Conservation (phyloP, 2,113 vertebrate genomes). For the Zosterops hypoxanthus region DNA sequence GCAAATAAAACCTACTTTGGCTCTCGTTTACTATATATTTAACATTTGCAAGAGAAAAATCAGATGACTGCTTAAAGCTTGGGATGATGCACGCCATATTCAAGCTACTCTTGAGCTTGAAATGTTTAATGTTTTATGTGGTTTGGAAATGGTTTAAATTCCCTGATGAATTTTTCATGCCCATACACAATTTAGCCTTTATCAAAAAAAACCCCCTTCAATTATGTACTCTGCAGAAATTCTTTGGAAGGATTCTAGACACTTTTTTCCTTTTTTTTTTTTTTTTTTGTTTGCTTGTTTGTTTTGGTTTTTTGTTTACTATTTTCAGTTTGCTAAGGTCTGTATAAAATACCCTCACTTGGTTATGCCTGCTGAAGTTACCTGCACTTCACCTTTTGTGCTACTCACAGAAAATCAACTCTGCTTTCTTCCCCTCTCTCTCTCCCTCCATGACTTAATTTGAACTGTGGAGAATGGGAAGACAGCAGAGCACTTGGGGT, state of each 20-base stretch:
- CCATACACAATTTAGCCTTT: conserved; percentile 39
- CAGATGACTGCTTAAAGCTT: conserved; percentile 4
- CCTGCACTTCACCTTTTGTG: neutral
- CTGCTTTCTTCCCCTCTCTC: neutral
- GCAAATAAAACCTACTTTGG: neutral
- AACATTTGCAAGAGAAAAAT: conserved; percentile 35
- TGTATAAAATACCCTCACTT: neutral
- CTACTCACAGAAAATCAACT: conserved; percentile 36
- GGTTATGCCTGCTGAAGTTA: neutral
- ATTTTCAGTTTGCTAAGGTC: neutral
- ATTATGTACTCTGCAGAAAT: conserved; percentile 34
- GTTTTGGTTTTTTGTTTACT: neutral
- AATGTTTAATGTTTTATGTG: conserved; percentile 57
- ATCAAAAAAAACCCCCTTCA: conserved; percentile 41
- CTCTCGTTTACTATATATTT: neutral
- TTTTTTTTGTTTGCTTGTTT: neutral
- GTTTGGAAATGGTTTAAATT: conserved; percentile 60
- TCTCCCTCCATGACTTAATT: neutral
- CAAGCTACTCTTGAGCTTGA: conserved; percentile 36
- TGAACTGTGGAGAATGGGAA: neutral
- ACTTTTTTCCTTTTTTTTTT: rapidly evolving
- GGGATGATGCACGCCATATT: conserved; percentile 26
- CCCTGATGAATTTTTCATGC: conserved; percentile 52
- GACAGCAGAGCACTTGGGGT: neutral
- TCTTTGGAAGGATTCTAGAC: neutral